Evolutionary conservation across 1,140 invertebrate species (phyloP).

Genomic region (Archivesica marissinica): DNA sequence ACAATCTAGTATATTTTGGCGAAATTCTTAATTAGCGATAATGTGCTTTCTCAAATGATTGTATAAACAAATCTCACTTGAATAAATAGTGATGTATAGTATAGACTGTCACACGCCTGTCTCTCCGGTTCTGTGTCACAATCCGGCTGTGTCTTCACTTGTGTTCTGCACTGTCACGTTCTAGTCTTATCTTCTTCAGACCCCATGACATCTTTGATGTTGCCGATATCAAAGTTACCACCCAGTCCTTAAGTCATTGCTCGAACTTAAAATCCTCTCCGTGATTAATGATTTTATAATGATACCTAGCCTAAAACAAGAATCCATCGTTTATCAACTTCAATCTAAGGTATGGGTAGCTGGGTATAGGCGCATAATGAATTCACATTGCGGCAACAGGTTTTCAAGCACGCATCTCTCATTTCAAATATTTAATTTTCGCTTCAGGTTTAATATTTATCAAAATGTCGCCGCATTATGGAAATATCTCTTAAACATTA

Average conservation of each 20-base stretch:
- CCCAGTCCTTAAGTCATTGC: background rate
- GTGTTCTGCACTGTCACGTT: no score
- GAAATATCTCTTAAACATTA: no score
- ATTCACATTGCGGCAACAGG: slow-evolving; percentile 7
- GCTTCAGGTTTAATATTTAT: background rate
- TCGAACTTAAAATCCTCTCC: background rate
- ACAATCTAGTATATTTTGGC: no score
- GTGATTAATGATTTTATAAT: slow-evolving; percentile 58
- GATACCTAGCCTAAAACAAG: slow-evolving; percentile 44
- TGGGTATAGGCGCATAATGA: background rate
- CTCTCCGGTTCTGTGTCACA: no score
- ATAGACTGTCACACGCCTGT: no score
- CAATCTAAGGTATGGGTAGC: background rate
- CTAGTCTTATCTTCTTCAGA: background rate
- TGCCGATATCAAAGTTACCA: background rate
- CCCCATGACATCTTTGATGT: slow-evolving; percentile 15
- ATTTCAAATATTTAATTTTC: slow-evolving; percentile 12
- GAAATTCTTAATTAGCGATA: no score
- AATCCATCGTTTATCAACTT: slow-evolving; percentile 11
- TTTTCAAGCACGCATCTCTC: background rate
- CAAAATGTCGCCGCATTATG: background rate
- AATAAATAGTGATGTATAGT: no score
- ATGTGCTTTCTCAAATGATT: no score
- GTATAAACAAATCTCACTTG: no score
- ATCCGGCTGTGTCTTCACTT: no score